phyloP scores from a whole-genome alignment of 2,888 invertebrate genomes.

The Didymodactylos carnosus region DNA sequence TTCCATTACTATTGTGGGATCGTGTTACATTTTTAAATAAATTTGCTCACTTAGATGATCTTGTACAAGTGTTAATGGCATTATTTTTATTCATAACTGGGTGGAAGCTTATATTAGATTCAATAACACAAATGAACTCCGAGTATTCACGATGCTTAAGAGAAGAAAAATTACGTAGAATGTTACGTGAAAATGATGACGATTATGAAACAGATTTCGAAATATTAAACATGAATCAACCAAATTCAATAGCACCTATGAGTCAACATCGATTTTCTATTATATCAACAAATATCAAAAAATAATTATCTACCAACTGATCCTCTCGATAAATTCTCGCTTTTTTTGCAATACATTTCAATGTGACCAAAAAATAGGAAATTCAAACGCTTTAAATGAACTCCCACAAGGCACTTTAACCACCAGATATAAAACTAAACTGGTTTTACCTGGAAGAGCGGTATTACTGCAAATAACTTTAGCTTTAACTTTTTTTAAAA shows the following conservation, averaged over 20 bases:
- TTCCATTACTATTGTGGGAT: background rate
- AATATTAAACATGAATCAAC: background rate
- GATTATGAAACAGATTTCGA: background rate
- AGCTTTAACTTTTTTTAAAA: no score
- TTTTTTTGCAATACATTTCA: no score
- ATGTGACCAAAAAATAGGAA: no score
- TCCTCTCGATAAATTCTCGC: no score
- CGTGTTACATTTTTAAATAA: background rate
- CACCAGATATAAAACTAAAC: no score
- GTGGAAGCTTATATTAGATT: background rate
- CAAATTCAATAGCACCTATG: background rate
- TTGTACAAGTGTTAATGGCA: background rate
- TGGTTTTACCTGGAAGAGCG: no score
- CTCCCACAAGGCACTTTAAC: no score
- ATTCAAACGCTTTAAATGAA: no score
- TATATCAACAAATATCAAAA: no score
- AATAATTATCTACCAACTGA: no score
- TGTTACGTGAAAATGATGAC: background rate
- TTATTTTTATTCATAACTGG: background rate
- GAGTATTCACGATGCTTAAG: background rate
- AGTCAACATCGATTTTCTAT: background rate
- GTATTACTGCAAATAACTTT: no score
- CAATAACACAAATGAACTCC: background rate
- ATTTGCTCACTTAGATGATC: background rate
- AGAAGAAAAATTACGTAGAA: background rate